A percentile compares a stretch with the other conserved stretches of the same genome.
Evolutionary conservation across 2,113 vertebrate genomes (phyloP).

Genomic region (Chaenocephalus aceratus): DNA sequence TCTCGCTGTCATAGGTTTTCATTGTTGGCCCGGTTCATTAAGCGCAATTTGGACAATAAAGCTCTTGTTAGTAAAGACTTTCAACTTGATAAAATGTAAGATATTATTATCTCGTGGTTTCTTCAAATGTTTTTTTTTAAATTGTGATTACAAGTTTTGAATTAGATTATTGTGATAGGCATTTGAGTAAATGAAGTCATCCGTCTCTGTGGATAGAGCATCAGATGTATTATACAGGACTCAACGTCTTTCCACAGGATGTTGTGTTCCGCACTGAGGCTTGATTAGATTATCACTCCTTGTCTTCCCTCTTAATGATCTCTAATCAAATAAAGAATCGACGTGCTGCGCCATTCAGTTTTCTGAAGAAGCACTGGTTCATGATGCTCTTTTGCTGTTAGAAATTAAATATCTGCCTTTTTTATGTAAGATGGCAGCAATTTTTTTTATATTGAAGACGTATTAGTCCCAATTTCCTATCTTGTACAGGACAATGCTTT

Average conservation of each 20-base stretch:
- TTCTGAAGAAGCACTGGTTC: not conserved
- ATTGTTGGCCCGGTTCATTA: not conserved
- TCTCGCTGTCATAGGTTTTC: constrained; percentile 10
- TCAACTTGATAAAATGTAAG: not conserved
- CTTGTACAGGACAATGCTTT: not conserved
- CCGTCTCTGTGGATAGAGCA: not conserved
- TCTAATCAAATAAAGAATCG: constrained; percentile 52
- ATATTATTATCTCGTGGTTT: not conserved
- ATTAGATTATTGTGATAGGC: not conserved
- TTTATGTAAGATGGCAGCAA: not conserved
- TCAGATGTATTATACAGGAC: constrained; percentile 1
- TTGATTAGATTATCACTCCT: constrained; percentile 46
- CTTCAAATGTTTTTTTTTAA: not conserved
- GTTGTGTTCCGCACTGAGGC: constrained; percentile 30
- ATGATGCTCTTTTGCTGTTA: not conserved
- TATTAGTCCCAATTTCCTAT: not conserved
- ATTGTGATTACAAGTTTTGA: not conserved
- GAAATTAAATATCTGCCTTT: not conserved
- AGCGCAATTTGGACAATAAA: not conserved
- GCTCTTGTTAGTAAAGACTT: not conserved
- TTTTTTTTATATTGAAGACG: not conserved
- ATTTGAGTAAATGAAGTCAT: constrained; percentile 5
- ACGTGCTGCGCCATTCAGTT: constrained; percentile 5
- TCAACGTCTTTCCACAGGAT: constrained; percentile 33
- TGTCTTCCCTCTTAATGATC: constrained; percentile 38